Conservation (phyloP, 2,888 invertebrate genomes). For the Thelaira solivaga region DNA sequence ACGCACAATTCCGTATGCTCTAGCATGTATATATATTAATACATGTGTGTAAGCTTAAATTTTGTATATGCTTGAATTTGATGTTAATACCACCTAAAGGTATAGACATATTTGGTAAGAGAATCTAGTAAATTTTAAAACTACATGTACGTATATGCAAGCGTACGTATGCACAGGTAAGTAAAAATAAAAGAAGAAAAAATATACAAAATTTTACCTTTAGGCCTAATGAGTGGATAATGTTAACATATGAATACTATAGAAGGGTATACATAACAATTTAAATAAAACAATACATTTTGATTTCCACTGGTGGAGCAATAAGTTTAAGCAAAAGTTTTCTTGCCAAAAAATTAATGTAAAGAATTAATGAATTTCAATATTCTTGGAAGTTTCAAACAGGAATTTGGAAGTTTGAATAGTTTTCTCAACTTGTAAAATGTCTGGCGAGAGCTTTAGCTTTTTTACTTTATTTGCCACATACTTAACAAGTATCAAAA, state of each 20-base stretch:
- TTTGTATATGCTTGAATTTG: conserved; percentile 14
- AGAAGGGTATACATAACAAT: conserved; percentile 31
- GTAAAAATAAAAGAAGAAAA: neutral
- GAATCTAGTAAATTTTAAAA: conserved; percentile 45
- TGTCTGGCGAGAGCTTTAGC: too few relatives aligned
- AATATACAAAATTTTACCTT: conserved; percentile 55
- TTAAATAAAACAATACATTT: conserved; percentile 29
- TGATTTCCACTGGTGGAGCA: conserved; percentile 2
- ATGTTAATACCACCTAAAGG: conserved; percentile 50
- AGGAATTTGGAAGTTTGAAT: too few relatives aligned
- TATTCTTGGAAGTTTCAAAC: too few relatives aligned
- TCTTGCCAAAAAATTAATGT: too few relatives aligned
- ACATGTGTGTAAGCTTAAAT: neutral
- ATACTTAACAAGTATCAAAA: too few relatives aligned
- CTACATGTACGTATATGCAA: neutral
- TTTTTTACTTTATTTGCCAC: too few relatives aligned
- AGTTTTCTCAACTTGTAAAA: too few relatives aligned
- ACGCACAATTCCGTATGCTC: neutral
- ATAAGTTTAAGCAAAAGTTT: neutral
- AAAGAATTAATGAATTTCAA: too few relatives aligned
- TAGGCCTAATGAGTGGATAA: conserved; percentile 63
- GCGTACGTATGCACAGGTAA: neutral
- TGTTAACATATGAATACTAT: conserved; percentile 55
- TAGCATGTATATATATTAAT: neutral
- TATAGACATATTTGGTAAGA: conserved; percentile 52